Evolutionary conservation across 2,888 invertebrate genomes (phyloP), one percentile per base, ranked within the genome.

Genomic region (Dryobota labecula): DNA sequence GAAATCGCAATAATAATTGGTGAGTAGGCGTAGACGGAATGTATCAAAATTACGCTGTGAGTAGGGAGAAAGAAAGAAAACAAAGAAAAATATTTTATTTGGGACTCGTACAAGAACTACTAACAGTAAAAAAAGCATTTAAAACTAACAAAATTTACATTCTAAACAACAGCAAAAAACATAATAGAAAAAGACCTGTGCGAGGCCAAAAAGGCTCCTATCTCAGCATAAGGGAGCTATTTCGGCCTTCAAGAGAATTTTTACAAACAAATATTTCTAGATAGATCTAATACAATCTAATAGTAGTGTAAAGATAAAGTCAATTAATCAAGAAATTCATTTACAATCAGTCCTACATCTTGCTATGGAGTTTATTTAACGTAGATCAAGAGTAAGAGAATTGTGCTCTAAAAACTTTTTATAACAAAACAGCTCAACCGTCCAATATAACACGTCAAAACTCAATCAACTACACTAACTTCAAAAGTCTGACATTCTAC

Each of bases 401-500:
- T 38, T 47, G 15, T 30, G 30, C 20, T 47, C 30, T 15, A 0
- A 20, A 20, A 41, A 43, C 18, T 2, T 45, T 47, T 13, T 15
- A 75, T 24, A 45, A 47, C 13, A 9, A 75, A 33, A 47, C 38
- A 2, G 15, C 41, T 53, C 9, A 63, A 24, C n/a, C 18, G 2
- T 43, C 24, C 33, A 43, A 79, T 41, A 56, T 4, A 36, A 45
- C 7, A 47, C 45, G n/a, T 61, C 54, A 68, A 53, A 76, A 70
- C 56, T 53, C 36, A 69, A 61, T 76, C 53, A 27, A 53, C 30
- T 33, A 24, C 53, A 49, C 8, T 11, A 38, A 62, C 65, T 65
- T 38, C 61, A 51, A 70, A 74, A 56, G 66, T 68, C 60, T 57
- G 51, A 63, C 82, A 66, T 58, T 63, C 57, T 45, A 65, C 20